Conservation (phyloP, 2,113 vertebrate genomes). For the Semnornis frantzii region DNA sequence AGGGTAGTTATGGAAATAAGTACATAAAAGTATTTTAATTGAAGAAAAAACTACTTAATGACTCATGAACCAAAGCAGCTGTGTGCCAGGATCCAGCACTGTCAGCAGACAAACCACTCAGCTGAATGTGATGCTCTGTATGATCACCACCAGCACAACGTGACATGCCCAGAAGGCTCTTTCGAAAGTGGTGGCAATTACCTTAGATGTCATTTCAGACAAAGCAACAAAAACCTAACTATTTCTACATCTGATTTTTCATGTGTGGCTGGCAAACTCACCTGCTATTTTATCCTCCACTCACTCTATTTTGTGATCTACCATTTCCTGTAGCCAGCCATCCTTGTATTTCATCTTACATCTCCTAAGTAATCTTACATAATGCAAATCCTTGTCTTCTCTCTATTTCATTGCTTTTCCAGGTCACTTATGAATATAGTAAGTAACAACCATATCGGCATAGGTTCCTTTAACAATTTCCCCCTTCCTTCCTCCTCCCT, state of each 20-base stretch:
- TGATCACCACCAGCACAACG: not conserved
- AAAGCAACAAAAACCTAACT: not conserved
- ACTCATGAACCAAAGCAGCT: not conserved
- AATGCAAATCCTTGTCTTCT: not conserved
- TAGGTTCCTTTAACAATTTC: not conserved
- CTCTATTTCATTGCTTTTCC: not conserved
- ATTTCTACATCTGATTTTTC: accelerated
- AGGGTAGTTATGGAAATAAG: not conserved
- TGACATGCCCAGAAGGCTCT: not conserved
- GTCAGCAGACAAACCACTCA: not conserved
- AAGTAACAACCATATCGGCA: not conserved
- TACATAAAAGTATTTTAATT: not conserved
- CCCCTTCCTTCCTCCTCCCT: not conserved
- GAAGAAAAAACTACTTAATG: not conserved
- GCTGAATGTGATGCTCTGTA: not conserved
- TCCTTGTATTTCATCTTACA: not conserved
- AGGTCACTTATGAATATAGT: not conserved
- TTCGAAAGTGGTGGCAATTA: not conserved
- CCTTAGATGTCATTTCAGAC: not conserved
- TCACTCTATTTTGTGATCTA: not conserved
- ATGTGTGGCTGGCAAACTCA: not conserved
- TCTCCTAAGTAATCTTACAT: not conserved
- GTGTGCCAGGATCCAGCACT: not conserved
- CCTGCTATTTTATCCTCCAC: not conserved
- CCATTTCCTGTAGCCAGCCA: not conserved